phyloP scores from a whole-genome alignment of 2,113 vertebrate species.

The Barnardius zonarius region DNA sequence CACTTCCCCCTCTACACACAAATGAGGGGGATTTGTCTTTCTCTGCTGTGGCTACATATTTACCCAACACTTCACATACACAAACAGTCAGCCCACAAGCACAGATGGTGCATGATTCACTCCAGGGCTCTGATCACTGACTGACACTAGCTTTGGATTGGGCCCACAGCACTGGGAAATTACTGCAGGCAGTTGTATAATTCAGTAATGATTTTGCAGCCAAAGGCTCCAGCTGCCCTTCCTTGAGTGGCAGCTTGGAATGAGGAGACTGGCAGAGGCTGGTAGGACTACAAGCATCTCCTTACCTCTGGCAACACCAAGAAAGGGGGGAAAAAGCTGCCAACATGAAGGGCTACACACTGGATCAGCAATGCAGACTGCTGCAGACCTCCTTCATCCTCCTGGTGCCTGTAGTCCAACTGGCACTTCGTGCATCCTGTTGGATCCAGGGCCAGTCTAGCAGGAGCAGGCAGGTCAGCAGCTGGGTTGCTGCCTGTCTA shows the following conservation, averaged over 20 bases:
- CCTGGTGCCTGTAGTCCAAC: neutral
- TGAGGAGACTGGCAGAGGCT: neutral
- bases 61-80: constrained; percentile 15
- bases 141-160: neutral
- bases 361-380: neutral
- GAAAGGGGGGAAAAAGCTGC: neutral
- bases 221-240: constrained; percentile 26
- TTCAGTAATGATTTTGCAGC: neutral
- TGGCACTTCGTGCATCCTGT: neutral
- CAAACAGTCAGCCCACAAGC: constrained; percentile 35
- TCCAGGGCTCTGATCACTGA: neutral
- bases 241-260: neutral
- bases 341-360: neutral
- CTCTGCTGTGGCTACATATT: constrained; percentile 25
- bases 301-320: neutral
- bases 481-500: neutral
- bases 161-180: constrained; percentile 8
- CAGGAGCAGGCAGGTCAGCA: neutral
- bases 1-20: neutral
- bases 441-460: neutral
- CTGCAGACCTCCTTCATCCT: neutral
- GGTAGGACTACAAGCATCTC: neutral
- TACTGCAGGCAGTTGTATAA: neutral
- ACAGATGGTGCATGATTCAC: constrained; percentile 61
- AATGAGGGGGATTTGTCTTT: neutral